Percentiles rank a stretch among this genome's conserved stretches.
Conservation (phyloP, 2,113 vertebrate species). For the Hippolais icterina region DNA sequence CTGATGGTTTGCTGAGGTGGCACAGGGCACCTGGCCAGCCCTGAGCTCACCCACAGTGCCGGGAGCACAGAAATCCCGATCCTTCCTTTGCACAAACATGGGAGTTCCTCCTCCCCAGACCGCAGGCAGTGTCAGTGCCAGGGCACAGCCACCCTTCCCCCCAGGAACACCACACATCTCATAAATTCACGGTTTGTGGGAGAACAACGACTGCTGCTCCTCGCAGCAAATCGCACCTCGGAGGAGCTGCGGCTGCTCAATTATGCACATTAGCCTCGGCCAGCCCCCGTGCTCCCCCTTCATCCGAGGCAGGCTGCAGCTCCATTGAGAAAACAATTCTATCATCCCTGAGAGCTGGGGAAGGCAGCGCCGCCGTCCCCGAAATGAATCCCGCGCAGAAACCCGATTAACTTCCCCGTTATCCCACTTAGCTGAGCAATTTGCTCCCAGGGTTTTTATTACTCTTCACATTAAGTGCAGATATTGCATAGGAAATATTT, state of each 20-base stretch:
- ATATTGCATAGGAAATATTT: not conserved
- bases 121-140: not conserved
- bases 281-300: not conserved
- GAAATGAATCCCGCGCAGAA: not conserved
- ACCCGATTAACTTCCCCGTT: not conserved
- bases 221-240: not conserved
- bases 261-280: not conserved
- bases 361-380: not conserved
- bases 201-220: not conserved
- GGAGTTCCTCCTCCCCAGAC: not conserved
- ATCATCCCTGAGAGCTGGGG: not conserved
- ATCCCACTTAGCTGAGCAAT: not conserved
- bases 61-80: rapidly evolving
- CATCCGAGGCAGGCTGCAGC: not conserved
- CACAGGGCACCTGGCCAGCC: not conserved
- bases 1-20: not conserved
- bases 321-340: not conserved
- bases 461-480: not conserved
- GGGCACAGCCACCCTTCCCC: not conserved
- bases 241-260: not conserved
- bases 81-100: not conserved
- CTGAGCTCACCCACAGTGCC: rapidly evolving
- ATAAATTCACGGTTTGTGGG: not conserved
- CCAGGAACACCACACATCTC: not conserved
- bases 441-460: not conserved